Conservation (phyloP, 2,888 invertebrate species). For the Drosophila maculinotata region DNA sequence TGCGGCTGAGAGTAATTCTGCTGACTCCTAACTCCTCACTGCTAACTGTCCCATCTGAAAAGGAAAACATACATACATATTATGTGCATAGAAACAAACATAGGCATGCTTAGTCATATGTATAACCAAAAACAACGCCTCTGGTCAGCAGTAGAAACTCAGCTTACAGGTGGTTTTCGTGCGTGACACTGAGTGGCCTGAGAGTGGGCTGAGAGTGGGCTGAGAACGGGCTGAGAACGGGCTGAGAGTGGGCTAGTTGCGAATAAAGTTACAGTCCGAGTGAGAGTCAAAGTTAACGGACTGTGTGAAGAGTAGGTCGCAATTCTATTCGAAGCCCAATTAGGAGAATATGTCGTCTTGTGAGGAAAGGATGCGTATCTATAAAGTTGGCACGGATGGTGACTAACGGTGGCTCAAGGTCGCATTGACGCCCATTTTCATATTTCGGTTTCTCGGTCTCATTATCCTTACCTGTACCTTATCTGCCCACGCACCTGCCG, state of each 20-base stretch:
- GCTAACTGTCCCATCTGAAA: conserved; percentile 5
- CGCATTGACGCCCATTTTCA: conserved; percentile 2
- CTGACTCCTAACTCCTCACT: too few species aligned
- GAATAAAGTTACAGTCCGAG: background rate
- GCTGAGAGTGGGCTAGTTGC: background rate
- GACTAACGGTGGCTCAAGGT: conserved; percentile 21
- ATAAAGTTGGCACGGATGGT: background rate
- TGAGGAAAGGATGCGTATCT: background rate
- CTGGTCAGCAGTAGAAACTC: conserved; percentile 20
- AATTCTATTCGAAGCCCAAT: conserved; percentile 6
- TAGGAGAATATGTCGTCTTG: background rate
- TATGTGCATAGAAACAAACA: conserved; percentile 14
- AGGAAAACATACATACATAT: background rate
- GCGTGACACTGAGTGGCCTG: background rate
- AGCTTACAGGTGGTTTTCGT: conserved; percentile 51
- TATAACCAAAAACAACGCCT: conserved; percentile 18
- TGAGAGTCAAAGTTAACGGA: background rate
- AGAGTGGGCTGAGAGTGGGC: background rate
- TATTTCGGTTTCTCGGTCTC: background rate
- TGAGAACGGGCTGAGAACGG: too few species aligned
- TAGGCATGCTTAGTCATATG: conserved; percentile 10
- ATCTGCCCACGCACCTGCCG: conserved; percentile 1
- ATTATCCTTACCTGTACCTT: conserved; percentile 19
- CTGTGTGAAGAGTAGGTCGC: background rate
- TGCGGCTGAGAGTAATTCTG: conserved; percentile 11